Base-by-base conservation (phyloP, 2,113 vertebrate genomes). In the Ahaetulla prasina region DNA sequence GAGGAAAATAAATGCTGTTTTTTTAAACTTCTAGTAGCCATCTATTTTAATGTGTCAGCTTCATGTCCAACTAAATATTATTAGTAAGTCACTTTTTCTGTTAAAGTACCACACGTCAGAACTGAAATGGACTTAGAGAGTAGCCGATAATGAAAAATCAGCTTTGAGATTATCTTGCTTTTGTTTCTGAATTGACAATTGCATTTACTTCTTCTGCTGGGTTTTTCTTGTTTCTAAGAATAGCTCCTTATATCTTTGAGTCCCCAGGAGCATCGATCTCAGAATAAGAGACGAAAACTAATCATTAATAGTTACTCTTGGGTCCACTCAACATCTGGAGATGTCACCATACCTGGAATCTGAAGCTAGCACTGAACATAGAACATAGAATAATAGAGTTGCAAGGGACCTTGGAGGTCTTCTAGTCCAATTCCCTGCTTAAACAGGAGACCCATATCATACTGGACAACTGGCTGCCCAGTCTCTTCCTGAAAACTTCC, bases 1-100 rank as follows among this genome's bases (percentile, higher is more conserved):
- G 49, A 52, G 85, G 60, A 85, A 88, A 94, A 88, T 94, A 95
- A 54, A 18, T 90, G 90, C 52, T 91, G 18, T 54, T 95, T 92
- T 94, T 93, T 25, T 7, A 20, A 39, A 54, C 93, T 95, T 93
- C 93, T 52, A 47, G 39, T 92, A 63, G 12, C 89, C 10, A 11
- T 93, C 94, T 92, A 93, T 92, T 35, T 57, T 87, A 88, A 52
- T 35, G 90, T 53, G 91, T 74, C 53, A 89, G 50, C 43, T 95
- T 94, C 63, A 14, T 18, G 0, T 91, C 55, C 87, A 92, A 89
- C 43, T 87, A 47, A 50, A 87, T 50, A 91, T 87, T 39, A 91
- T 63, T 60, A 91, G 63, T 63, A 87, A 35, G 87, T 22, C 35
- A 22, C 35, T 22, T 39, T 43, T 35, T 80, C 8, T 80, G 18